These are phyloP conservation scores for Pseudois nayaur DNA, from an alignment of 2,113 vertebrate species.

Conservation along the genomic window DNA sequence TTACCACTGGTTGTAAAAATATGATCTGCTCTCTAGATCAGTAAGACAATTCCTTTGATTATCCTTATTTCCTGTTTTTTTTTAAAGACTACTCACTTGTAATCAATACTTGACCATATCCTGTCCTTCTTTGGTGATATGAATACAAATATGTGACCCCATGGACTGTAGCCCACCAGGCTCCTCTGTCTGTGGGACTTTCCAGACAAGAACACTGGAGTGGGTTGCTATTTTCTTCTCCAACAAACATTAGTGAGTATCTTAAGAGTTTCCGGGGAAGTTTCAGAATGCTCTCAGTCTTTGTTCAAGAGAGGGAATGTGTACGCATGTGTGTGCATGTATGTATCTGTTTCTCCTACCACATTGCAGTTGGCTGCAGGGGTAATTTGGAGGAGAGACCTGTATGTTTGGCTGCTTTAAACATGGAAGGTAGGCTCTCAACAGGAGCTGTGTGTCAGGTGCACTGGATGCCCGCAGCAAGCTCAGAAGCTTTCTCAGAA, in stretches of 20 bases:
- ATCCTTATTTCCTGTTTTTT: not conserved
- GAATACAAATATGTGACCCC: not conserved
- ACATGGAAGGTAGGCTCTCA: not conserved
- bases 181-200: not conserved
- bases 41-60: not conserved
- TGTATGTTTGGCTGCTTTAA: not conserved
- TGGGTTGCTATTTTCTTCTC: not conserved
- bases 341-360: not conserved
- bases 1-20: not conserved
- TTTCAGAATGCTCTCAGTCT: not conserved
- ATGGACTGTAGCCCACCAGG: not conserved
- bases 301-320: not conserved
- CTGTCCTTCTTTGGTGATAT: not conserved
- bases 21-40: not conserved
- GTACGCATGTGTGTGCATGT: not conserved
- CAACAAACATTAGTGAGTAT: not conserved
- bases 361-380: not conserved
- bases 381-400: not conserved
- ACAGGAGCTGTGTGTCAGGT: not conserved
- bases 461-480: not conserved
- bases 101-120: not conserved
- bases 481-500: not conserved
- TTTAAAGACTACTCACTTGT: not conserved
- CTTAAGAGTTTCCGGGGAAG: not conserved
- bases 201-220: not conserved